A percentile compares a stretch with the other conserved stretches of the same genome.
These are phyloP conservation scores for Pelecanus crispus DNA, from an alignment of 2,113 vertebrate genomes.

Conservation along the genomic window DNA sequence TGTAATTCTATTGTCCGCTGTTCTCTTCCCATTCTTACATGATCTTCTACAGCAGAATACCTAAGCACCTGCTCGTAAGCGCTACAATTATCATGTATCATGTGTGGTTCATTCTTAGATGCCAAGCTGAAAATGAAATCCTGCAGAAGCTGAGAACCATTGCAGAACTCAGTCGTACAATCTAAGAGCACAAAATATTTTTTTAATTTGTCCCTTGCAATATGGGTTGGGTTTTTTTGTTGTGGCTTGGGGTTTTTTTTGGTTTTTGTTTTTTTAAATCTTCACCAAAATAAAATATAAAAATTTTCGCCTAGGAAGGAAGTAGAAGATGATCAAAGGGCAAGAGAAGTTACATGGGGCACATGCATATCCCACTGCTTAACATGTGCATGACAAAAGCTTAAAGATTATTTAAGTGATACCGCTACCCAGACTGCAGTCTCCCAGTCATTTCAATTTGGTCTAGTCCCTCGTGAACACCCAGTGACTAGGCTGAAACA, in stretches of 20 bases:
- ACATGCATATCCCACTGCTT: neutral
- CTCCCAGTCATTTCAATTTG: neutral
- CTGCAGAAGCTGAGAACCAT: neutral
- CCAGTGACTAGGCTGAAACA: neutral
- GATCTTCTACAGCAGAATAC: neutral
- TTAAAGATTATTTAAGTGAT: neutral
- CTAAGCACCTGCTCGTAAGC: neutral
- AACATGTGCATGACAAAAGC: fast-evolving
- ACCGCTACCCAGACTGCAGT: neutral
- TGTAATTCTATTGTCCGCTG: neutral
- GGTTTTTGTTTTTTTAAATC: neutral
- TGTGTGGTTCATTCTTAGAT: neutral
- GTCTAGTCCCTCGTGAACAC: neutral
- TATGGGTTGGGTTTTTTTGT: neutral
- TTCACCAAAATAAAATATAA: neutral
- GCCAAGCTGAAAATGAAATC: neutral
- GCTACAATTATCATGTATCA: neutral
- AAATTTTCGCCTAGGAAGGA: neutral
- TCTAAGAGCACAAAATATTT: neutral
- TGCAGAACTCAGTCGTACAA: neutral
- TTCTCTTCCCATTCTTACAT: neutral
- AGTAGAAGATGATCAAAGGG: neutral
- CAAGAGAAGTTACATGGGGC: neutral
- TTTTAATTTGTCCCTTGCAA: neutral
- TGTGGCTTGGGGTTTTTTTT: no score